These are phyloP conservation scores for Sylvia borin DNA, from an alignment of 2,797 vertebrate genomes.

Conservation along the genomic window DNA sequence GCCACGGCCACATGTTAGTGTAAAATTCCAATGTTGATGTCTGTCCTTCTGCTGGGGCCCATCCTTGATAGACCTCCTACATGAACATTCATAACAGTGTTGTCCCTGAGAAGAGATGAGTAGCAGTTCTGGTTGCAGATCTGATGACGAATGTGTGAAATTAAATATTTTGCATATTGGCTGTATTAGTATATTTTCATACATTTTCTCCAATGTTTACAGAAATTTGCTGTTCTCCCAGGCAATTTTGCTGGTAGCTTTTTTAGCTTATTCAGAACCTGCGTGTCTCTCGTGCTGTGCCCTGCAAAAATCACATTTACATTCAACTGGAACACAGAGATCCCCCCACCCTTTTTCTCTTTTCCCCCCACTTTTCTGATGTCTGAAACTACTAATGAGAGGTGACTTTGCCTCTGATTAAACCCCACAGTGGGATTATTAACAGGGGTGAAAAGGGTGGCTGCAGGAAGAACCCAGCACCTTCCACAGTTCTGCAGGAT, in stretches of 20 bases:
- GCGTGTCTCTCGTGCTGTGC: background rate
- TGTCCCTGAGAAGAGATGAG: background rate
- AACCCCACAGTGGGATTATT: background rate
- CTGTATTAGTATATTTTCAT: background rate
- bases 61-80: background rate
- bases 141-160: background rate
- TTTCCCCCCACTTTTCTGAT: background rate
- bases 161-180: background rate
- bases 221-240: background rate
- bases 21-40: background rate
- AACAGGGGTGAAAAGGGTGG: background rate
- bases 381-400: background rate
- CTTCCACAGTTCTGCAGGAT: background rate
- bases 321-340: background rate
- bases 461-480: background rate
- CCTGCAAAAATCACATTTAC: background rate
- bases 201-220: background rate
- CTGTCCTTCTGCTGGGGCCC: background rate
- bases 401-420: background rate
- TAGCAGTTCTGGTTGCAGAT: background rate
- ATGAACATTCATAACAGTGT: accelerated
- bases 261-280: background rate
- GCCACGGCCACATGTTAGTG: background rate
- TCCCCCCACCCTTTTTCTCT: background rate
- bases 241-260: background rate